phyloP scores from a whole-genome alignment of 2,797 vertebrate genomes.

The Enteromius trimaculatus region DNA sequence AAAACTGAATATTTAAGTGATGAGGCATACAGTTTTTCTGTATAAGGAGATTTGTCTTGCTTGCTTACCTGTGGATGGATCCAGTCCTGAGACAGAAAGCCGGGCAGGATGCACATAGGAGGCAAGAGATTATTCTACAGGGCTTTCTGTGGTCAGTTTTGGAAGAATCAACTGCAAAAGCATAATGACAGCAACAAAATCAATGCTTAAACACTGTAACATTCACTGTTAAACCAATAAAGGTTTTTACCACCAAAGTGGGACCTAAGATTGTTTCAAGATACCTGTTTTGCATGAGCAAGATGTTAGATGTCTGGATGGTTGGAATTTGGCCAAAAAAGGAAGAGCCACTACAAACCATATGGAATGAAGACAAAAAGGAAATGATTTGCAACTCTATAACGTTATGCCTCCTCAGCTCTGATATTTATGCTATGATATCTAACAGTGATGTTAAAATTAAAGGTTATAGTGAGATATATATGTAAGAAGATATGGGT shows the following conservation, averaged over 20 bases:
- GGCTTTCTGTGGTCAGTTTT: neutral
- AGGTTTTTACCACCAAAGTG: neutral
- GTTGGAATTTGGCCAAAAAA: neutral
- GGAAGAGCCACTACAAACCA: constrained; percentile 6
- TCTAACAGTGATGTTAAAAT: neutral
- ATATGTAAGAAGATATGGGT: neutral
- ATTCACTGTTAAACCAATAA: neutral
- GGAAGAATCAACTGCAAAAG: neutral
- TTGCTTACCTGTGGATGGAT: neutral
- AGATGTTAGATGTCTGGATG: neutral
- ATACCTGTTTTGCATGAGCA: neutral
- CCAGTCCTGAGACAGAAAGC: neutral
- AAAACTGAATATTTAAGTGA: neutral
- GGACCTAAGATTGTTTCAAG: neutral
- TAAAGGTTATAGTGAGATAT: neutral
- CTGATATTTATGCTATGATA: neutral
- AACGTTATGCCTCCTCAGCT: no score
- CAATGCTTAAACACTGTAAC: neutral
- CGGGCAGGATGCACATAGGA: neutral
- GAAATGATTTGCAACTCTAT: neutral
- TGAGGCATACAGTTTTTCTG: neutral
- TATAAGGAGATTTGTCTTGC: neutral
- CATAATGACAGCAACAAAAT: neutral
- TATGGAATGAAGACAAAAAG: neutral
- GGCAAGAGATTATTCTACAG: neutral